phyloP scores from a whole-genome alignment of 1,140 invertebrate species.

The Caenorhabditis tropicalis region DNA sequence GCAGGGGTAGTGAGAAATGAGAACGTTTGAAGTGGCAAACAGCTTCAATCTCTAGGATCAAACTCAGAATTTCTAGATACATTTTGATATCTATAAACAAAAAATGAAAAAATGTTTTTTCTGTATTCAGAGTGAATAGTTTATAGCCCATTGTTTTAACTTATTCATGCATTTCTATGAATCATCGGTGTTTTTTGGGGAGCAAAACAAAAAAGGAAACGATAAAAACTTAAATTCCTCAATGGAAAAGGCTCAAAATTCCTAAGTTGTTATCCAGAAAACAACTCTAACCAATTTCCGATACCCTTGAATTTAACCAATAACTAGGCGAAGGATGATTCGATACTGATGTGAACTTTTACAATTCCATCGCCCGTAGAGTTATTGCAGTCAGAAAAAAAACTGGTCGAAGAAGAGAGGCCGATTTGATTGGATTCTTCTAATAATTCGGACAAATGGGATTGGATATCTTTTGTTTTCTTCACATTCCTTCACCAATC shows the following conservation, averaged over 20 bases:
- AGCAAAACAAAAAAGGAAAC: background rate
- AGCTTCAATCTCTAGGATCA: no score
- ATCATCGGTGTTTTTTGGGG: no score
- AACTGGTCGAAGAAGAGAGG: background rate
- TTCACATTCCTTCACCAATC: background rate
- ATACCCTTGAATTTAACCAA: background rate
- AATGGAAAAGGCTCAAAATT: no score
- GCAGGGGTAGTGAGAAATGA: background rate
- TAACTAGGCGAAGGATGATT: slow-evolving; percentile 6
- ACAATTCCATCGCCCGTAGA: slow-evolving; percentile 5
- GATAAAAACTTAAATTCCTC: background rate
- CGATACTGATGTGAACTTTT: slow-evolving; percentile 32
- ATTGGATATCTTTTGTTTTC: background rate
- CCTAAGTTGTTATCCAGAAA: background rate
- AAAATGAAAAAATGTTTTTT: no score
- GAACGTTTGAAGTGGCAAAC: no score
- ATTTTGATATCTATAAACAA: no score
- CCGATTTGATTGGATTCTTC: slow-evolving; percentile 40
- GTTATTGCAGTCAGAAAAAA: slow-evolving; percentile 21
- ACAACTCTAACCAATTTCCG: background rate
- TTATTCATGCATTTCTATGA: no score
- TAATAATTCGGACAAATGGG: slow-evolving; percentile 24
- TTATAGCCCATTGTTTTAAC: no score
- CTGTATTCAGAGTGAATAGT: no score
- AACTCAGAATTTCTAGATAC: no score